Evolutionary conservation across 2,888 invertebrate species (phyloP), one percentile per base, ranked within the genome.

Genomic region (Halictus quadricinctus): DNA sequence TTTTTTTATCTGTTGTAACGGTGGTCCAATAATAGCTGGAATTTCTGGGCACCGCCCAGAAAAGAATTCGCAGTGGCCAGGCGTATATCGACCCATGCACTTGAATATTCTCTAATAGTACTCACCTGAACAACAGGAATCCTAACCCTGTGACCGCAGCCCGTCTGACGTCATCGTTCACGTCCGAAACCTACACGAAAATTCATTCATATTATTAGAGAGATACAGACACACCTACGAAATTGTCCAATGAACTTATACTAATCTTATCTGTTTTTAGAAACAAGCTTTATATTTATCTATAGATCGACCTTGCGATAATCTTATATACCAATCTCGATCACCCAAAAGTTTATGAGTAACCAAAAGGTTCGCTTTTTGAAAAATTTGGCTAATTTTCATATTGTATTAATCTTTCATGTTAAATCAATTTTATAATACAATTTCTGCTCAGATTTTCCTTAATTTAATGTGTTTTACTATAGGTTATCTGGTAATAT

Each of bases 101-200:
- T 82, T 76, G 72, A 54, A 48, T 76, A 87, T 80, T 85, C 76
- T 80, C 70, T 73, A 29, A 29, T 64, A 50, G 79, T 78, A 93
- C 95, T 95, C 94, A 96, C 96, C 98, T 97, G 96, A 99, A 99
- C 87, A 99, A 96, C 79, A 99, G 96, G 95, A 99, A 99, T 91
- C 99, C 99, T 81, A 99, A 96, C n/a, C 99, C 99, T 15, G 99
- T 99, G 29, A 99, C 99, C 60, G 99, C 99, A 79, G 99, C 99
- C 82, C 99, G 97, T 87, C 99, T 97, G 1, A 99, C 99, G 95
- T 99, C 99, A 94, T 99, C 99, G 94, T 99, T 99, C 0, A 99
- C 99, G 95, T 99, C 99, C 64, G 99, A 99, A 66, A 97, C 96
- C 96, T 96, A 89, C 87, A 89, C 73, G 21, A 41, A 84, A 83